A percentile compares a stretch with the other conserved stretches of the same genome.
These are phyloP conservation scores for Temnothorax longispinosus DNA, from an alignment of 1,140 invertebrate species.

Conservation along the genomic window DNA sequence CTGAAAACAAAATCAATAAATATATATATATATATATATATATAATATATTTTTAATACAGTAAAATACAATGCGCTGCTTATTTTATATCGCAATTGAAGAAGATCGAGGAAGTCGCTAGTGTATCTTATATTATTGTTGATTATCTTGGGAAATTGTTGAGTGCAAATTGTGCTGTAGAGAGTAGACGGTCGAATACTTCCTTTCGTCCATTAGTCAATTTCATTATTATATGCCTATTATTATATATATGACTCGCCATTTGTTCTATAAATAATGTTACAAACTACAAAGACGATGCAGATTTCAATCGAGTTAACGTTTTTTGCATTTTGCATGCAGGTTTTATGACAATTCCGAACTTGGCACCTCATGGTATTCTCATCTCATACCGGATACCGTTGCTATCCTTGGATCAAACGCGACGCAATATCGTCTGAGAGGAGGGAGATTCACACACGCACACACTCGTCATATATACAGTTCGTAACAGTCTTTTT, in stretches of 20 bases:
- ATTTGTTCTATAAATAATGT: background rate
- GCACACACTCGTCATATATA: background rate
- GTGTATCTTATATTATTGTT: background rate
- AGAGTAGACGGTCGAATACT: background rate
- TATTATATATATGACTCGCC: too few species aligned
- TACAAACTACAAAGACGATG: background rate
- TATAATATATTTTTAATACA: too few species aligned
- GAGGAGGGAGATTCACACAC: background rate
- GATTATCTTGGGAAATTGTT: background rate
- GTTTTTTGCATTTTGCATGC: background rate
- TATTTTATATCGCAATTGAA: background rate
- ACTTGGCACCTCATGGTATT: background rate
- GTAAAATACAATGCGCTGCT: too few species aligned
- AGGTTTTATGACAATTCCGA: background rate
- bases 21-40: too few species aligned
- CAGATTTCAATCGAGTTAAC: background rate
- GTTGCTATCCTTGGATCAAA: conserved; percentile 19
- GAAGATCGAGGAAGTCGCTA: background rate
- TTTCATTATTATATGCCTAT: background rate
- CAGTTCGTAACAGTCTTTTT: background rate
- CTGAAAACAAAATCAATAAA: conserved; percentile 56
- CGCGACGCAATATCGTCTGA: conserved; percentile 9
- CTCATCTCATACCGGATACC: background rate
- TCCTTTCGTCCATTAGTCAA: background rate
- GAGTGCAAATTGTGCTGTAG: background rate